Percentiles rank a stretch among this genome's conserved stretches.
Conservation (phyloP, 2,888 invertebrate species). For the Agrochola lota region DNA sequence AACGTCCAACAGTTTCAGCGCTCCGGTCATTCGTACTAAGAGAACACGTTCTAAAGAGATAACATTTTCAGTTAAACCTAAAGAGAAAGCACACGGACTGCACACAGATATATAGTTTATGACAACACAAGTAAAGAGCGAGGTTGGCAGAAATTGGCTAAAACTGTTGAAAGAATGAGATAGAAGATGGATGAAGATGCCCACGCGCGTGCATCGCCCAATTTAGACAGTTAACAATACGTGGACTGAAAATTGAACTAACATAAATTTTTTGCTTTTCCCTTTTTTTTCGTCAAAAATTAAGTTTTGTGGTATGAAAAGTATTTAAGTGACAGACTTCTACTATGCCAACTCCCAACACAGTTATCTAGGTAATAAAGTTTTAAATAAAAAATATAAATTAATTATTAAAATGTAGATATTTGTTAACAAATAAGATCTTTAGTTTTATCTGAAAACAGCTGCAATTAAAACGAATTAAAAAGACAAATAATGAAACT, state of each 20-base stretch:
- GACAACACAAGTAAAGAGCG: background rate
- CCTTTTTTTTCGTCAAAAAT: no score
- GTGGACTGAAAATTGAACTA: background rate
- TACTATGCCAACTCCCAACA: background rate
- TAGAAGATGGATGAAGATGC: background rate
- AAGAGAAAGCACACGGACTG: background rate
- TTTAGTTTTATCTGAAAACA: no score
- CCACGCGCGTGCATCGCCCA: background rate
- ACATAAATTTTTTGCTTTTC: background rate
- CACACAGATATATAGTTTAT: background rate
- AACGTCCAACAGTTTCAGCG: constrained; percentile 1
- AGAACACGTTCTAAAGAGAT: background rate
- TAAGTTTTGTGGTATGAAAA: no score
- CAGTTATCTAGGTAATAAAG: background rate
- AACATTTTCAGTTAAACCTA: background rate
- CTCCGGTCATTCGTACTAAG: constrained; percentile 6
- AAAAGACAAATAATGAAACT: background rate
- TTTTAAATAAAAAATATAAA: background rate
- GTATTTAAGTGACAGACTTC: background rate
- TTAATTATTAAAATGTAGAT: no score
- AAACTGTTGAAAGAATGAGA: background rate
- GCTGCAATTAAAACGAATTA: background rate
- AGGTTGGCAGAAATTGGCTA: background rate
- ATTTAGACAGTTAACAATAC: background rate
- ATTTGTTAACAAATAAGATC: no score